A percentile compares a stretch with the other conserved stretches of the same genome.
Evolutionary conservation across 2,888 invertebrate genomes (phyloP).

Genomic region (Macaria liturata): DNA sequence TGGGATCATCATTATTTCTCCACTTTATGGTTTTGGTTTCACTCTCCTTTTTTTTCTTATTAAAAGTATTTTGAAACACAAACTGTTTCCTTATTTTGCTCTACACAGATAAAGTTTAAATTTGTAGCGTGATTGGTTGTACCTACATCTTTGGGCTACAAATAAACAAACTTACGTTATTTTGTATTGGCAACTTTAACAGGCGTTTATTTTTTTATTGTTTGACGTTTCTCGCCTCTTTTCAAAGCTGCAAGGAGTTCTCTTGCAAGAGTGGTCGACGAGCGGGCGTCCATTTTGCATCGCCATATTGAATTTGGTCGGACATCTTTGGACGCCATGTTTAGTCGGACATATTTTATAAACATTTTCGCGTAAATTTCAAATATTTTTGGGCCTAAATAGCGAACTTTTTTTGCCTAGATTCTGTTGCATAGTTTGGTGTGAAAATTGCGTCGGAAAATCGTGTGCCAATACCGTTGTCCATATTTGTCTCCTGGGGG

Average conservation of each 20-base stretch:
- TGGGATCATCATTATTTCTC: too few relatives aligned
- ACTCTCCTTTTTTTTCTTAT: too few relatives aligned
- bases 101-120: too few relatives aligned
- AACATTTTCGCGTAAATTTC: conserved; percentile 86
- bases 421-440: conserved; percentile 63
- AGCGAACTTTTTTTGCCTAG: conserved; percentile 79
- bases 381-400: conserved; percentile 80
- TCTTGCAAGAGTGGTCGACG: conserved; percentile 50
- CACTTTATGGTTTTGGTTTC: too few relatives aligned
- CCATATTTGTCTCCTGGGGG: conserved; percentile 76
- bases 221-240: conserved; percentile 50
- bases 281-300: conserved; percentile 82
- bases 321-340: conserved; percentile 89
- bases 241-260: conserved; percentile 51
- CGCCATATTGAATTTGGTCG: conserved; percentile 85
- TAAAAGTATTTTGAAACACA: too few relatives aligned
- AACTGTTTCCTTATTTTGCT: too few relatives aligned
- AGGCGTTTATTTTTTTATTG: conserved; percentile 33
- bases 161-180: too few relatives aligned
- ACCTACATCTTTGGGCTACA: too few relatives aligned
- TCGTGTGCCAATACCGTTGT: conserved; percentile 72
- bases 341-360: conserved; percentile 90
- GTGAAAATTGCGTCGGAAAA: conserved; percentile 67
- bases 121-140: too few relatives aligned
- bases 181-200: conserved; percentile 47